Evolutionary conservation across 2,113 vertebrate species (phyloP).

Genomic region (Chrysemys picta): DNA sequence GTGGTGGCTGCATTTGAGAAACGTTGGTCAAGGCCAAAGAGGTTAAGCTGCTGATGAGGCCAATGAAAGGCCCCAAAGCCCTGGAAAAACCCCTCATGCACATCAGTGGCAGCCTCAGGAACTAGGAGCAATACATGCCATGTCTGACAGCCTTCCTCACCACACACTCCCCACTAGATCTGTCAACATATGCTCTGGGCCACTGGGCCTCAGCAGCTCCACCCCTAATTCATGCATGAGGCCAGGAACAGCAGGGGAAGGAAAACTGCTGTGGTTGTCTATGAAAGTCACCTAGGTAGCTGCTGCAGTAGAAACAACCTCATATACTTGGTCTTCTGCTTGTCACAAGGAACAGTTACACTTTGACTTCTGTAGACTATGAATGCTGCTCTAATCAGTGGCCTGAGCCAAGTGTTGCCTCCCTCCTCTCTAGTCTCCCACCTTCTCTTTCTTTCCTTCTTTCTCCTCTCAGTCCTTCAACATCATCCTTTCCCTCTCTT

Average conservation of each 20-base stretch:
- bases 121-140: accelerated
- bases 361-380: not conserved
- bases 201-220: not conserved
- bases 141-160: not conserved
- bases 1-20: too few relatives aligned
- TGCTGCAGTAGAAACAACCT: not conserved
- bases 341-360: not conserved
- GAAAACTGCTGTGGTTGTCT: not conserved
- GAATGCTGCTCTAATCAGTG: not conserved
- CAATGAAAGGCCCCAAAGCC: accelerated
- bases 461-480: not conserved
- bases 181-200: not conserved
- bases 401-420: not conserved
- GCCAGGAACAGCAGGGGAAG: accelerated
- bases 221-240: not conserved
- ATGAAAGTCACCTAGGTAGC: not conserved
- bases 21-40: not conserved
- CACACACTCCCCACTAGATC: accelerated
- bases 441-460: not conserved
- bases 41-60: not conserved
- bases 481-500: not conserved
- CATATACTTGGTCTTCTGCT: not conserved
- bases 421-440: not conserved
- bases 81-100: not conserved
- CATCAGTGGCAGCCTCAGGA: not conserved